Conservation (phyloP, 2,797 vertebrate genomes). For the Craterocephalus amniculus region DNA sequence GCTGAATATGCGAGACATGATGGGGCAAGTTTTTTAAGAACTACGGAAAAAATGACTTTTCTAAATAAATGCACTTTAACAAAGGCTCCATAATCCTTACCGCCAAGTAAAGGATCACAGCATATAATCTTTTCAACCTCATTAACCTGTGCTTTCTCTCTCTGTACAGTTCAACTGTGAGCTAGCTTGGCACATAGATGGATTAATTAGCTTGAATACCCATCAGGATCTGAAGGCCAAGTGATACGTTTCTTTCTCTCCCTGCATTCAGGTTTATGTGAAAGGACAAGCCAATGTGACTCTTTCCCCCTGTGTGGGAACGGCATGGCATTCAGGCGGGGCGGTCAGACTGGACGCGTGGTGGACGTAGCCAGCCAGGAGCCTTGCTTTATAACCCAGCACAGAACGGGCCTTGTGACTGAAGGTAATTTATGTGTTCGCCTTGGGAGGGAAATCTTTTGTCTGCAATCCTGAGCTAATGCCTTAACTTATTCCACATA, state of each 20-base stretch:
- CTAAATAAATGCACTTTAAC: conserved; percentile 43
- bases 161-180: conserved; percentile 3
- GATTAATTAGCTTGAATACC: conserved; percentile 41
- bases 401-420: conserved; percentile 47
- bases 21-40: conserved; percentile 9
- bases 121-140: conserved; percentile 66
- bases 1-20: conserved; percentile 8
- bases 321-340: conserved; percentile 55
- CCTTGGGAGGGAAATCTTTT: conserved; percentile 49
- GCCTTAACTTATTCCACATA: conserved; percentile 29
- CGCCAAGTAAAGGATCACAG: conserved; percentile 70
- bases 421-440: conserved; percentile 55
- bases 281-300: conserved; percentile 24
- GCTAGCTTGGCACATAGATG: conserved; percentile 12
- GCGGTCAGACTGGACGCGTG: conserved; percentile 29
- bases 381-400: conserved; percentile 23
- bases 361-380: conserved; percentile 34
- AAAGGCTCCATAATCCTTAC: conserved; percentile 63
- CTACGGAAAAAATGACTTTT: conserved; percentile 21
- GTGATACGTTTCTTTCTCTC: background rate
- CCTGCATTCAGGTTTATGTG: background rate
- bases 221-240: background rate
- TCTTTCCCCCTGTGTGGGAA: conserved; percentile 66
- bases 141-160: conserved; percentile 47
- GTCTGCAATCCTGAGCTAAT: conserved; percentile 37